Percentiles rank a stretch among this genome's conserved stretches.
phyloP scores from a whole-genome alignment of 2,888 invertebrate genomes.

The Hyposoter dolosus region DNA sequence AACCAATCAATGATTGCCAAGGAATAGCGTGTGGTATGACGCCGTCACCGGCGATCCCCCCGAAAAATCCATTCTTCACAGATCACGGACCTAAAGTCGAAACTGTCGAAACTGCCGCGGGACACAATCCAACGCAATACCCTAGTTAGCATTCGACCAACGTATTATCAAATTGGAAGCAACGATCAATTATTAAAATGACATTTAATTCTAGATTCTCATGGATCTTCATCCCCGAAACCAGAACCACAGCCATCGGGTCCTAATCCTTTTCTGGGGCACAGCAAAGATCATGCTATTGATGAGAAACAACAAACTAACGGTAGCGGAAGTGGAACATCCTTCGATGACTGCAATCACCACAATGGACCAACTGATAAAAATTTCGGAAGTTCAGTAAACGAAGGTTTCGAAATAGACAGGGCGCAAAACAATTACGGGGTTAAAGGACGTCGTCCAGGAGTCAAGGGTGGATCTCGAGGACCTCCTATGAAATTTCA shows the following conservation, averaged over 20 bases:
- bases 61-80: slow-evolving; percentile 29
- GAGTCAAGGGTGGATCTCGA: slow-evolving; percentile 57
- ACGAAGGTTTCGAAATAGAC: slow-evolving; percentile 1
- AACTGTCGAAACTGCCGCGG: neutral
- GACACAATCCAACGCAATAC: neutral
- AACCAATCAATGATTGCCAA: slow-evolving; percentile 3
- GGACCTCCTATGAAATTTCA: slow-evolving; percentile 32
- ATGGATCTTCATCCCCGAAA: neutral
- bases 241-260: neutral
- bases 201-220: neutral
- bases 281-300: neutral
- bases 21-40: neutral
- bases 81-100: neutral
- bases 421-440: slow-evolving; percentile 7
- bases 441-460: slow-evolving; percentile 40
- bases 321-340: slow-evolving; percentile 17
- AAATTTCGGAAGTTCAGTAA: neutral
- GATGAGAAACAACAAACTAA: neutral
- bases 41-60: neutral
- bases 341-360: slow-evolving; percentile 6
- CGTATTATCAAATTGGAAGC: neutral
- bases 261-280: neutral
- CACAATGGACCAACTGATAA: neutral
- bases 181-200: neutral
- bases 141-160: neutral